These are phyloP conservation scores for Platichthys stellatus DNA, from an alignment of 2,113 vertebrate genomes.

Conservation along the genomic window DNA sequence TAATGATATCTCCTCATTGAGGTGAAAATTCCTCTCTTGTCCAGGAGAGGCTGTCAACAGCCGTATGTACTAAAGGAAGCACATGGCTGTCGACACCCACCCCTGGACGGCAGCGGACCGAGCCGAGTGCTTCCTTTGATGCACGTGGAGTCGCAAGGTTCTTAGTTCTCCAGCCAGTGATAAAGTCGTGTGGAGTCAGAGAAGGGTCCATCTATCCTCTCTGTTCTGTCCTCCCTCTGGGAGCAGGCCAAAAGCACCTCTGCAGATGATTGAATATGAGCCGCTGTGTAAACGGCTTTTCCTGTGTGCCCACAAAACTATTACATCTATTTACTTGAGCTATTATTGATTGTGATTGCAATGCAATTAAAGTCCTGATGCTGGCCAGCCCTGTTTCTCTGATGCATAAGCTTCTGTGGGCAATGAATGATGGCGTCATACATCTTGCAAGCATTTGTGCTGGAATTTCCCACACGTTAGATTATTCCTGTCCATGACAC, in stretches of 20 bases:
- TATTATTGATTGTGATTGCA: neutral
- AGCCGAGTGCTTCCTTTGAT: conserved; percentile 24
- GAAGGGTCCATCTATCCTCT: conserved; percentile 7
- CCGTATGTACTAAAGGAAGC: conserved; percentile 32
- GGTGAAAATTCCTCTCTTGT: neutral
- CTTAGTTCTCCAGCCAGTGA: conserved; percentile 24
- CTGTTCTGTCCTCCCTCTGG: conserved; percentile 3
- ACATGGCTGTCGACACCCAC: conserved; percentile 12
- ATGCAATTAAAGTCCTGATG: neutral
- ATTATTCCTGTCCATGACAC: neutral
- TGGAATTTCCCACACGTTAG: neutral
- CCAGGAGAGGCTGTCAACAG: conserved; percentile 13
- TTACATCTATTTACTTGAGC: neutral
- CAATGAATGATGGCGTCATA: neutral
- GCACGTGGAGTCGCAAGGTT: neutral
- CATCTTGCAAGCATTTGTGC: neutral
- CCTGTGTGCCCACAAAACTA: neutral
- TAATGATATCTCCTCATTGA: neutral
- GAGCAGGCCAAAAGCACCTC: neutral
- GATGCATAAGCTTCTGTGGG: neutral
- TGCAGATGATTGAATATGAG: conserved; percentile 3
- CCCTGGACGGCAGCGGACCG: conserved; percentile 1
- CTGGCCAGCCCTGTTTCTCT: neutral
- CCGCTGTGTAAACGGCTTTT: neutral
- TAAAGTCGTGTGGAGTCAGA: neutral